Evolutionary conservation across 2,888 invertebrate species (phyloP).

Genomic region (Theretra japonica): DNA sequence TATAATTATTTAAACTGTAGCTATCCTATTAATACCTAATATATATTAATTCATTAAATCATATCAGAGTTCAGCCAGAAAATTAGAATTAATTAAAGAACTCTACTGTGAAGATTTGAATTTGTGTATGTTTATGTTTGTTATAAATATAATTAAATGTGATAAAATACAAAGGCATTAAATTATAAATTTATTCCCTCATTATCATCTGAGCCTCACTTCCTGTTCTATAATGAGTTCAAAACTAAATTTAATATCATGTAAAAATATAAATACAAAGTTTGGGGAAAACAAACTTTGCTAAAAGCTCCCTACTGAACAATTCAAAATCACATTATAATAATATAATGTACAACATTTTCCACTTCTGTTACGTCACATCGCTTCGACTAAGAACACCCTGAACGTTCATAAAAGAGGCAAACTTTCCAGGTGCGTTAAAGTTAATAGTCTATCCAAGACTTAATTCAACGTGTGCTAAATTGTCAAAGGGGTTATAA

Average conservation of each 20-base stretch:
- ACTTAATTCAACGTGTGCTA: conserved; percentile 74
- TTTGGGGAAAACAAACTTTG: conserved; percentile 35
- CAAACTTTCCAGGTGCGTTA: conserved; percentile 70
- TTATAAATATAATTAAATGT: too few relatives aligned
- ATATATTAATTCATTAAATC: too few relatives aligned
- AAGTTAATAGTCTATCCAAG: conserved; percentile 71
- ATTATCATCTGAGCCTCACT: neutral
- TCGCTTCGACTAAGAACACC: conserved; percentile 60
- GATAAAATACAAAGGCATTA: neutral
- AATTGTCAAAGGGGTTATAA: conserved; percentile 64
- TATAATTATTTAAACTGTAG: too few relatives aligned
- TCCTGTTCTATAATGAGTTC: neutral
- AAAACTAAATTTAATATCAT: neutral
- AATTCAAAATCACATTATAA: conserved; percentile 45
- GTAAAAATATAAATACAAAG: conserved; percentile 22
- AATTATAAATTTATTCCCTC: neutral
- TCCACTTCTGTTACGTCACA: conserved; percentile 51
- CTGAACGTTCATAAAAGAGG: conserved; percentile 69
- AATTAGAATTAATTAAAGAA: too few relatives aligned
- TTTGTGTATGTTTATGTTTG: too few relatives aligned
- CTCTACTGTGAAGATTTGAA: too few relatives aligned
- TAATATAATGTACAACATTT: conserved; percentile 55
- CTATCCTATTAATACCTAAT: too few relatives aligned
- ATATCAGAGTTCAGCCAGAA: too few relatives aligned
- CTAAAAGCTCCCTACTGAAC: conserved; percentile 32